Conservation (phyloP, 2,113 vertebrate genomes). For the Neogale vison region DNA sequence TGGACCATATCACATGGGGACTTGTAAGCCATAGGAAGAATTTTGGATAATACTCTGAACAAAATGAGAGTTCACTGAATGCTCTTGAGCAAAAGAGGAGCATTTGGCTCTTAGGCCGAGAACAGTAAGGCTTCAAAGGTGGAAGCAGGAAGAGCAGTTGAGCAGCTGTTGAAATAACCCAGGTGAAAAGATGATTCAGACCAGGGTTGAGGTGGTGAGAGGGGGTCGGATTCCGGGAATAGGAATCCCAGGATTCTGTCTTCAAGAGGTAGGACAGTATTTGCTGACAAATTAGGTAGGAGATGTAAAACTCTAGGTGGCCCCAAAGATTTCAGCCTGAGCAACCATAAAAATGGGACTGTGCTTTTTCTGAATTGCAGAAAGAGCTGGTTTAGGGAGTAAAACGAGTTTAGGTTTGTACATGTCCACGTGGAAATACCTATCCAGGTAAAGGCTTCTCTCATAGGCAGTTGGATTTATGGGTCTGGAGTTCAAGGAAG, state of each 20-base stretch:
- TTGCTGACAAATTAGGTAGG: neutral
- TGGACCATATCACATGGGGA: neutral
- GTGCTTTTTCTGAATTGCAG: neutral
- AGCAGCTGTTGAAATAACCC: neutral
- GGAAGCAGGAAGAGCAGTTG: neutral
- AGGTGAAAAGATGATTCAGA: neutral
- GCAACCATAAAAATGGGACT: neutral
- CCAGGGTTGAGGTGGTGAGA: neutral
- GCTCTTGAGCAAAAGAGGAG: neutral
- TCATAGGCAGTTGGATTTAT: neutral
- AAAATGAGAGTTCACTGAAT: neutral
- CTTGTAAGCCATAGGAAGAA: neutral
- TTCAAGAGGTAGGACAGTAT: slow-evolving; percentile 42
- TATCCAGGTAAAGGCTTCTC: neutral
- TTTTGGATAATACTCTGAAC: neutral
- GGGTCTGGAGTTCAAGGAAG: neutral
- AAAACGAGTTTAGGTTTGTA: neutral
- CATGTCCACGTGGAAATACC: neutral
- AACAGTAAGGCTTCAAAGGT: neutral
- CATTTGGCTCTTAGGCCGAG: neutral
- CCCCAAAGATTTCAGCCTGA: neutral
- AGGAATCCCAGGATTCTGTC: neutral
- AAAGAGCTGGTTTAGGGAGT: neutral
- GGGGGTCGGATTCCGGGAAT: neutral
- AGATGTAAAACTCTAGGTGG: neutral